phyloP scores from a whole-genome alignment of 1,140 invertebrate species.

The Magallana ariakensis region DNA sequence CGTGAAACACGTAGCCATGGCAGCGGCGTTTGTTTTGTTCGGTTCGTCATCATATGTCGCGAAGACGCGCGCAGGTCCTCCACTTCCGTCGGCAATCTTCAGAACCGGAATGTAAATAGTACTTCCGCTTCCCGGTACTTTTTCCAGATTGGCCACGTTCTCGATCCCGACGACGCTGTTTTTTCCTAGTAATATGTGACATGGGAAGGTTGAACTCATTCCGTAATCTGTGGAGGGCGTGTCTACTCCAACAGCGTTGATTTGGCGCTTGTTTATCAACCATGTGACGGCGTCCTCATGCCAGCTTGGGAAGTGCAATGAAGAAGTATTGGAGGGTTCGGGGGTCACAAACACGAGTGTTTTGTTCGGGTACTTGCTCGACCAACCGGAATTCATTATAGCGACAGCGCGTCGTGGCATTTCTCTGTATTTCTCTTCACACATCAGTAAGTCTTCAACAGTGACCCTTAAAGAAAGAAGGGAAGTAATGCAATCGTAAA shows the following conservation, averaged over 20 bases:
- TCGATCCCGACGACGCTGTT: slow-evolving; percentile 53
- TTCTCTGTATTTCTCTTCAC: slow-evolving; percentile 60
- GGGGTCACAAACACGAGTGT: slow-evolving; percentile 45
- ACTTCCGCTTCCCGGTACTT: slow-evolving; percentile 48
- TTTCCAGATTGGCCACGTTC: slow-evolving; percentile 60
- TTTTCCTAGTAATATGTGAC: slow-evolving; percentile 33
- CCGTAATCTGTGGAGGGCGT: slow-evolving; percentile 84
- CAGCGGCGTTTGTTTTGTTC: slow-evolving; percentile 30
- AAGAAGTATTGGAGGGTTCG: background rate
- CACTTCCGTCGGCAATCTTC: slow-evolving; percentile 57
- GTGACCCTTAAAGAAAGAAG: too few species aligned
- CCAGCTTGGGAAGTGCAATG: slow-evolving; percentile 79
- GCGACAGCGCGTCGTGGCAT: slow-evolving; percentile 64
- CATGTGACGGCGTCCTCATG: slow-evolving; percentile 82
- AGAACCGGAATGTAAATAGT: slow-evolving; percentile 52
- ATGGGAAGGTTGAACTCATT: background rate
- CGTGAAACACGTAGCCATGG: background rate
- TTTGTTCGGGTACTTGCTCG: slow-evolving; percentile 64
- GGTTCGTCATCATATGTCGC: slow-evolving; percentile 55
- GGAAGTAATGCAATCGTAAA: slow-evolving; percentile 48
- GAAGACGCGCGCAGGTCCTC: slow-evolving; percentile 57
- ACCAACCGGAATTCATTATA: slow-evolving; percentile 82
- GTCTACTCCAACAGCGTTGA: slow-evolving; percentile 84
- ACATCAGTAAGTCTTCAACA: slow-evolving; percentile 13
- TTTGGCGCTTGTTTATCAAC: slow-evolving; percentile 82